Percentiles rank a stretch among this genome's conserved stretches.
Conservation (phyloP, 2,797 vertebrate genomes). For the Microctenopoma steveboyesi region DNA sequence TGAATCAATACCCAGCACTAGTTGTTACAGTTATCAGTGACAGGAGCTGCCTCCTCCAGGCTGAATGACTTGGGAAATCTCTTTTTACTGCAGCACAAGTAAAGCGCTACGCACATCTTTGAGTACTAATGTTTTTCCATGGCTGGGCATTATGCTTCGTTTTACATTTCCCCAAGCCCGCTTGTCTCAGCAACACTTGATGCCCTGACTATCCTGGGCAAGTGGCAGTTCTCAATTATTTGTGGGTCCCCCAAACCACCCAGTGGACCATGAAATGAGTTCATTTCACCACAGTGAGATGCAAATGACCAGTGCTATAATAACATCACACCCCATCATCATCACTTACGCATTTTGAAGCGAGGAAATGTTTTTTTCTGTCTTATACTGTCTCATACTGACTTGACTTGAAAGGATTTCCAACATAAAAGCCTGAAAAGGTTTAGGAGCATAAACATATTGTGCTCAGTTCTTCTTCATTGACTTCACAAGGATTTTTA, state of each 20-base stretch:
- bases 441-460: conserved; percentile 38
- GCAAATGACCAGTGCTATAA: conserved; percentile 75
- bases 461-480: conserved; percentile 37
- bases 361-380: conserved; percentile 51
- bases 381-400: conserved; percentile 36
- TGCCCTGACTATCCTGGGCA: conserved; percentile 53
- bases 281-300: conserved; percentile 76
- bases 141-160: conserved; percentile 54
- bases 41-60: conserved; percentile 21
- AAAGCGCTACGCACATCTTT: conserved; percentile 68
- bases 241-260: conserved; percentile 58
- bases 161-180: conserved; percentile 54
- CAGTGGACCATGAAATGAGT: conserved; percentile 83
- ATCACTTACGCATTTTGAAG: conserved; percentile 71
- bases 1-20: too few relatives aligned
- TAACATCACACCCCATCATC: conserved; percentile 75
- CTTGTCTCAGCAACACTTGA: conserved; percentile 36
- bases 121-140: conserved; percentile 46
- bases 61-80: conserved; percentile 38
- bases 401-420: conserved; percentile 31
- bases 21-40: conserved; percentile 9
- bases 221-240: conserved; percentile 78
- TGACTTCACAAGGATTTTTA: conserved; percentile 46
- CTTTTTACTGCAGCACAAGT: conserved; percentile 35
- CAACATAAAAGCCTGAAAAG: conserved; percentile 30